Conservation (phyloP, 2,888 invertebrate species). For the Tholera decimalis region DNA sequence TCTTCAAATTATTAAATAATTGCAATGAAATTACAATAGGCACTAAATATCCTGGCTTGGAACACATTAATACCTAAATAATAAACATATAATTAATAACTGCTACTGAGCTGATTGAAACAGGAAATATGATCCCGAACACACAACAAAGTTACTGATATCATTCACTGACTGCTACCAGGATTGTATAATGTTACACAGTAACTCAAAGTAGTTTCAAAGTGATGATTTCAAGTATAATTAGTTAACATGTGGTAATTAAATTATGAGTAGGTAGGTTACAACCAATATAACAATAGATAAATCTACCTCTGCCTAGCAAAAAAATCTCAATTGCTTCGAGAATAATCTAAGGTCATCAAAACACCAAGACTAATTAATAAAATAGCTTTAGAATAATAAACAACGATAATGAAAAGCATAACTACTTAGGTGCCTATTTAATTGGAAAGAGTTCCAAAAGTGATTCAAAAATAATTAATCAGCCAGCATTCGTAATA, state of each 20-base stretch:
- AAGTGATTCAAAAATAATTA: conserved; percentile 31
- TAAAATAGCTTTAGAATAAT: conserved; percentile 14
- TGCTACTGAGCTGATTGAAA: conserved; percentile 35
- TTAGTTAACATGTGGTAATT: conserved; percentile 24
- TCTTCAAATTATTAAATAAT: not conserved
- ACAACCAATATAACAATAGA: conserved; percentile 4
- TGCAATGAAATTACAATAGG: not conserved
- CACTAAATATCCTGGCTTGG: not conserved
- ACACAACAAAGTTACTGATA: conserved; percentile 20
- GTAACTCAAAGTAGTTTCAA: not conserved
- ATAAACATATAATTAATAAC: not conserved
- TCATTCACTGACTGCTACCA: conserved; percentile 9
- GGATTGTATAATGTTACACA: conserved; percentile 15
- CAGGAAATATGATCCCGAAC: conserved; percentile 66
- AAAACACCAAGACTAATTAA: conserved; percentile 2
- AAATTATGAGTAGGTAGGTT: conserved; percentile 11
- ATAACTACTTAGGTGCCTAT: not conserved
- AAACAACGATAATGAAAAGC: conserved; percentile 1
- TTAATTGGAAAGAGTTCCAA: conserved; percentile 17
- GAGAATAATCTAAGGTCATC: conserved; percentile 38
- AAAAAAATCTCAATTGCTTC: conserved; percentile 3
- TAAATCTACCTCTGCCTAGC: conserved; percentile 4
- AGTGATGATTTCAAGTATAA: conserved; percentile 10
- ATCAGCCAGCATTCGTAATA: conserved; percentile 44
- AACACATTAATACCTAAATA: not conserved